Percentiles rank a stretch among this genome's conserved stretches.
Conservation (phyloP, 2,888 invertebrate genomes). For the Lochmaea capreae region DNA sequence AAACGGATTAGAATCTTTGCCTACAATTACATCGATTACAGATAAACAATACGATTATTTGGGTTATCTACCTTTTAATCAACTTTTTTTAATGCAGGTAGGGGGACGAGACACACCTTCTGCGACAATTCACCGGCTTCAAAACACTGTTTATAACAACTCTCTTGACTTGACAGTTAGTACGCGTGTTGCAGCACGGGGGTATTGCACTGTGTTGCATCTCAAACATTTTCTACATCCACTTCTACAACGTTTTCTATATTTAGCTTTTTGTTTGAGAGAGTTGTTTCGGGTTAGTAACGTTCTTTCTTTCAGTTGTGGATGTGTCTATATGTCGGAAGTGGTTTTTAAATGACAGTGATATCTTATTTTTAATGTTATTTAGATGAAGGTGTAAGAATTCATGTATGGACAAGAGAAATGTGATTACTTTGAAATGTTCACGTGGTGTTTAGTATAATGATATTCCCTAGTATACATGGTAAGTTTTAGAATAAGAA, state of each 20-base stretch:
- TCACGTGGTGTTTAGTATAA: background rate
- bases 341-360: background rate
- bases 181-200: conserved; percentile 8
- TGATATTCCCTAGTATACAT: background rate
- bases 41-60: conserved; percentile 18
- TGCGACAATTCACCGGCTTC: conserved; percentile 3
- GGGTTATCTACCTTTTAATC: conserved; percentile 5
- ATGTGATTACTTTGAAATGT: background rate
- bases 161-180: conserved; percentile 5
- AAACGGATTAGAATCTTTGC: conserved; percentile 22
- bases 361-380: background rate
- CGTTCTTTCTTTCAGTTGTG: background rate
- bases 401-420: background rate
- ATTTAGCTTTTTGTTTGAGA: conserved; percentile 16
- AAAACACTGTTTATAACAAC: background rate
- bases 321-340: background rate
- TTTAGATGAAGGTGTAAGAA: background rate
- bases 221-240: conserved; percentile 2
- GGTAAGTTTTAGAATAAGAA: background rate
- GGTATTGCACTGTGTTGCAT: conserved; percentile 16
- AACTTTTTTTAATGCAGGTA: background rate
- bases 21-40: conserved; percentile 23
- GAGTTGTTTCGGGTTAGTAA: conserved; percentile 8
- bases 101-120: conserved; percentile 14
- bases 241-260: conserved; percentile 14